phyloP scores from a whole-genome alignment of 2,797 vertebrate genomes.

The Acomys russatus region DNA sequence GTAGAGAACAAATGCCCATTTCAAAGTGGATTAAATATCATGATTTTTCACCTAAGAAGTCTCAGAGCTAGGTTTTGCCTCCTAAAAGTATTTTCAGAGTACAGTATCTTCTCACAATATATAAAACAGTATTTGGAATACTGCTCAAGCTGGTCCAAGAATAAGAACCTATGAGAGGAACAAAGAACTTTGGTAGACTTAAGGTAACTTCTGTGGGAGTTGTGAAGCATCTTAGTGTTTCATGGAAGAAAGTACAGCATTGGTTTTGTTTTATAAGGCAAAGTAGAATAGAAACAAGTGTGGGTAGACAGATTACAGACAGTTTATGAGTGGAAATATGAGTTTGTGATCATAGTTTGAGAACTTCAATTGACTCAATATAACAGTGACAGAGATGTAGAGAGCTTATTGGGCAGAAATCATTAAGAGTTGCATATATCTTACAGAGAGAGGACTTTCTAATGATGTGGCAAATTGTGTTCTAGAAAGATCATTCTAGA shows the following conservation, averaged over 20 bases:
- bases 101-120: not conserved
- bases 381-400: not conserved
- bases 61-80: not conserved
- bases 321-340: not conserved
- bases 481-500: conserved; percentile 20
- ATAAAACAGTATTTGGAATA: not conserved
- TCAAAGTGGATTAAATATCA: conserved; percentile 26
- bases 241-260: not conserved
- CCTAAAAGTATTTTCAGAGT: not conserved
- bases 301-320: not conserved
- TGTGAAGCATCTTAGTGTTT: not conserved
- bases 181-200: not conserved
- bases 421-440: not conserved
- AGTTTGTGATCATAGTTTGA: not conserved
- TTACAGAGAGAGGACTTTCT: not conserved
- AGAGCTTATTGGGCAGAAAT: fast-evolving
- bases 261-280: conserved; percentile 20
- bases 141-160: not conserved
- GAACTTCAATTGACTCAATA: not conserved
- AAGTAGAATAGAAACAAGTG: not conserved
- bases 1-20: not conserved
- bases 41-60: not conserved
- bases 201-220: not conserved
- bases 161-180: not conserved
- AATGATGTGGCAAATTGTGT: not conserved